Base-by-base conservation (phyloP, 2,888 invertebrate species). In the Synergus itoensis region DNA sequence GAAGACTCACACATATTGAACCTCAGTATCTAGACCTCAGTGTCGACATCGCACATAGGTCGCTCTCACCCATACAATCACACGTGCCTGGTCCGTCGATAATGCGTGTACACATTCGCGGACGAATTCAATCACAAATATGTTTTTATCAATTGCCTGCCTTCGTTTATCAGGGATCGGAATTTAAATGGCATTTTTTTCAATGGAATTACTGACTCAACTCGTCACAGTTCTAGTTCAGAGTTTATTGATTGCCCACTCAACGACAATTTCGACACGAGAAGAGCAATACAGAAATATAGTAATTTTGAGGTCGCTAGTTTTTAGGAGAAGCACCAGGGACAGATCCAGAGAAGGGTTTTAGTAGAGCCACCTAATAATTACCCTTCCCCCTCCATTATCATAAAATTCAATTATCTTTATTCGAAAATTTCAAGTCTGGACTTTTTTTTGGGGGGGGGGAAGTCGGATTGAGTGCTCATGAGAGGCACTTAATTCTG, bases 161-260 rank as follows among this genome's bases (percentile, higher is more conserved):
- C 69, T 48, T 48, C 48, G 16, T 36, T 69, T 69, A 69, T 48
- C 69, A 48, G 48, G 16, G 69, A 69, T 69, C 16, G 69, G 69
- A 14, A 69, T 69, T 69, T 65, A 48, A 69, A 69, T 48, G 36
- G 28, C 16, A 69, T 69, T 69, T 69, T 69, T 65, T 69, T 69
- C 69, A 48, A 43, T 69, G 48, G 21, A 69, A 69, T 69, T 45
- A 69, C 28, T 69, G 69, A 45, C 41, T 67, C 67, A 43, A 43
- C 4, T 67, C 43, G 12, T 67, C 45, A 67, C n/a, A 18, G 18
- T 67, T 43, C 41, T 67, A n/a, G 43, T 67, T 45, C 16, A 12
- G 48, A 48, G 67, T 67, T 64, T 67, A 67, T 67, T 67, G 67
- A 67, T 67, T 67, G 12, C 4, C 67, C 45, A 41, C 18, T 67